Percentiles rank a stretch among this genome's conserved stretches.
Evolutionary conservation across 2,797 vertebrate genomes (phyloP).

Genomic region (Fringilla coelebs): DNA sequence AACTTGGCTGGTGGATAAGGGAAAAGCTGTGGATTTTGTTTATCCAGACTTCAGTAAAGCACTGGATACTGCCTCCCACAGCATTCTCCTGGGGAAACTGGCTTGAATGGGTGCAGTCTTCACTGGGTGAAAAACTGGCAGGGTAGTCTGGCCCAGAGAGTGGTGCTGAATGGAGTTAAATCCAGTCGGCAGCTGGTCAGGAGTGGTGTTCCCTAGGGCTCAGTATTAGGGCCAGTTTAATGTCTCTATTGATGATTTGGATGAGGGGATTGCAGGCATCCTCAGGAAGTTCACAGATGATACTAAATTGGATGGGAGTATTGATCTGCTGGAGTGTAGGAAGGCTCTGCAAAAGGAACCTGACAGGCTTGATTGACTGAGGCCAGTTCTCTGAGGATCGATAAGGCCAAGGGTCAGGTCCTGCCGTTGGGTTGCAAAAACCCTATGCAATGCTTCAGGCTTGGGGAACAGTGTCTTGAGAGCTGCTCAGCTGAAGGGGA

Average conservation of each 20-base stretch:
- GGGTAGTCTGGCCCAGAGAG: background rate
- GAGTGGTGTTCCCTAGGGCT: background rate
- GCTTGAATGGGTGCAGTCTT: background rate
- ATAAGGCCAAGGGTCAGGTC: background rate
- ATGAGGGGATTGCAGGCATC: background rate
- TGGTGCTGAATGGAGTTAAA: background rate
- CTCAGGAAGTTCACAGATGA: background rate
- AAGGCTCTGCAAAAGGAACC: background rate
- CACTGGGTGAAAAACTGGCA: background rate
- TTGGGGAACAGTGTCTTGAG: background rate
- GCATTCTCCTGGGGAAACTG: background rate
- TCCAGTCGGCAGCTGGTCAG: background rate
- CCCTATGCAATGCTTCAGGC: background rate
- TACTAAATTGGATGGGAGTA: background rate
- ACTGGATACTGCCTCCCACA: too few relatives aligned
- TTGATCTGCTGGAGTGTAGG: rapidly evolving
- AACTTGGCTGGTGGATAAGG: background rate
- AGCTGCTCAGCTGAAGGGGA: background rate
- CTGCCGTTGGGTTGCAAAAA: background rate
- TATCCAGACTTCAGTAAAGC: background rate
- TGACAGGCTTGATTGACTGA: background rate
- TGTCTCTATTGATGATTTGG: background rate
- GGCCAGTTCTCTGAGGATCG: background rate
- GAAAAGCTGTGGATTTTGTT: background rate
- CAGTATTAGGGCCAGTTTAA: background rate